Evolutionary conservation across 2,113 vertebrate genomes (phyloP), one percentile per base, ranked within the genome.

Genomic region (Eptesicus fuscus): DNA sequence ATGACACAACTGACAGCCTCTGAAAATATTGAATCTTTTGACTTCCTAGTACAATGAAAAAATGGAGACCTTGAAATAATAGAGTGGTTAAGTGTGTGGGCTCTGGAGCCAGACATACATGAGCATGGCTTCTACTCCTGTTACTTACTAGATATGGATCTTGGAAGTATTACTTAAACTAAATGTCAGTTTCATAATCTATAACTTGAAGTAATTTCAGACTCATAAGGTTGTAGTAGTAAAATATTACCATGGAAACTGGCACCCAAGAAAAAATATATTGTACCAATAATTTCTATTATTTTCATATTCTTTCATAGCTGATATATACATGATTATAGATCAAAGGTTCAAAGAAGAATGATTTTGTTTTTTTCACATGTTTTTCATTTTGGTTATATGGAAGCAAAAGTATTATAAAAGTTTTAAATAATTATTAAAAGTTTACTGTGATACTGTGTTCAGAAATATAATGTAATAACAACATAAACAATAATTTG

Each of bases 341-440:
- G 9, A 65, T 56, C 53, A 96, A 87, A 47, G 0, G 2, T 56
- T 94, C 59, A 83, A 56, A 89, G 10, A 86, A 17, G 32, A 8
- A 77, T 74, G 7, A 49, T 79, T 85, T 83, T 73, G 71, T 61
- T 59, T 13, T 93, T 90, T 88, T 88, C 47, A 88, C 32, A 65
- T 74, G 30, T 37, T 9, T 17, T 95, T 91, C 9, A 74, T 80
- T 91, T 93, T 97, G 25, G 42, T 86, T 85, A 65, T 71, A 70
- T 65, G 20, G 42, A 53, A 96, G 37, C 22, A 90, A 93, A 90
- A 93, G 51, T 32, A 69, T 59, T 94, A 71, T 25, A 2, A 71
- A 82, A 44, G 10, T 87, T 94, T 95, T 90, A 87, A 83, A 3
- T 78, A 94, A 94, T 51, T 93, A 80, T 93, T 53, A 59, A 59